phyloP scores from a whole-genome alignment of 2,113 vertebrate genomes.

The Pedetes capensis region DNA sequence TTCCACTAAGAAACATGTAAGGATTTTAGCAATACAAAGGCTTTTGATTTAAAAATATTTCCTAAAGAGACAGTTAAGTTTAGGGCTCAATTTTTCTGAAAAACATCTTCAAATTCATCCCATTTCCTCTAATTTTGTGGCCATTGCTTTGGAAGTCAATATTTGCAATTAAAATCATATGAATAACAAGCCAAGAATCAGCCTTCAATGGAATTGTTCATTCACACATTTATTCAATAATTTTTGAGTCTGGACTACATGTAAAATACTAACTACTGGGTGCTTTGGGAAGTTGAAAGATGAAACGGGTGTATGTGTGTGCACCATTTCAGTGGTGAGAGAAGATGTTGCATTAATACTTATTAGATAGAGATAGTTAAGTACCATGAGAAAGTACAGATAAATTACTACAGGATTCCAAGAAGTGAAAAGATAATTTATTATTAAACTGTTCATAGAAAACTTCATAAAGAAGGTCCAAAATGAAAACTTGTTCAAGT shows the following conservation, averaged over 20 bases:
- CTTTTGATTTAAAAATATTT: slow-evolving; percentile 59
- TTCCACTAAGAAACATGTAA: slow-evolving; percentile 48
- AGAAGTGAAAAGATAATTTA: background rate
- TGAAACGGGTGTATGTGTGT: background rate
- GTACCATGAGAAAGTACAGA: background rate
- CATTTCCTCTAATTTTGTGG: slow-evolving; percentile 56
- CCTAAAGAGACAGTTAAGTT: slow-evolving; percentile 16
- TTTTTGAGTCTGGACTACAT: slow-evolving; percentile 13
- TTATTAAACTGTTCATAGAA: slow-evolving; percentile 33
- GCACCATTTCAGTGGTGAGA: background rate
- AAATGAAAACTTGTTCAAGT: background rate
- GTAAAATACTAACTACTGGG: background rate
- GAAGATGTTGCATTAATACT: background rate
- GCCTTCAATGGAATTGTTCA: background rate
- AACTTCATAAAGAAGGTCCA: background rate
- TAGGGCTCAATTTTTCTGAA: slow-evolving; percentile 50
- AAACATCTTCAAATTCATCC: slow-evolving; percentile 57
- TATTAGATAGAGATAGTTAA: slow-evolving; percentile 18
- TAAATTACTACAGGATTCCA: background rate
- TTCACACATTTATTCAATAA: background rate
- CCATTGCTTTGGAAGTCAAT: slow-evolving; percentile 45
- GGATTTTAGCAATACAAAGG: slow-evolving; percentile 56
- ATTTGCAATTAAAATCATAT: slow-evolving; percentile 54
- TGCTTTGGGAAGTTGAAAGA: slow-evolving; percentile 39
- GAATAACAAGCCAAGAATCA: slow-evolving; percentile 45